Percentiles rank a stretch among this genome's conserved stretches.
These are phyloP conservation scores for Eupsilia transversa DNA, from an alignment of 2,888 invertebrate genomes.

Conservation along the genomic window DNA sequence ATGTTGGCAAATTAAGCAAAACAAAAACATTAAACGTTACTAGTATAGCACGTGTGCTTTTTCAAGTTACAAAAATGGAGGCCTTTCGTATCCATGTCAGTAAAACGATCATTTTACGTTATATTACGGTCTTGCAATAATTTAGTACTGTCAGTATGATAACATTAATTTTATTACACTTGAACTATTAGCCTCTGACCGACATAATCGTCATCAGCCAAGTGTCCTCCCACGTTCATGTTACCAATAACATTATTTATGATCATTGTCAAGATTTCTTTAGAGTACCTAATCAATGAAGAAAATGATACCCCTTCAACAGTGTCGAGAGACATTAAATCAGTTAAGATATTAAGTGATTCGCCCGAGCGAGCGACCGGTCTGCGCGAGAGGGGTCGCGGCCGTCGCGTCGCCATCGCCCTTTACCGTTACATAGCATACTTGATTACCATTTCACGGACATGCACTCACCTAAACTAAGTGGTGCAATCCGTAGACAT, in stretches of 20 bases:
- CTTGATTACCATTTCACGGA: conserved; percentile 57
- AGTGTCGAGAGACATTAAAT: conserved; percentile 41
- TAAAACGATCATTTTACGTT: conserved; percentile 6
- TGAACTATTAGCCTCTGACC: conserved; percentile 64
- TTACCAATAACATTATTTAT: conserved; percentile 44
- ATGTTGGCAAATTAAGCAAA: not conserved
- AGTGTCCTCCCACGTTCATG: conserved; percentile 45
- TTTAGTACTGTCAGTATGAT: conserved; percentile 49
- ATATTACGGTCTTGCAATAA: conserved; percentile 19
- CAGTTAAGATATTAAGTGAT: conserved; percentile 47
- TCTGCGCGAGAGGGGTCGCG: conserved; percentile 17
- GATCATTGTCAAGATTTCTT: conserved; percentile 22
- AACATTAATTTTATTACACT: conserved; percentile 57
- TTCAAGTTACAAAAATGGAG: not conserved
- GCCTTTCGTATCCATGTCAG: not conserved
- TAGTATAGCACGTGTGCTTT: conserved; percentile 21
- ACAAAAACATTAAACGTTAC: too few species aligned
- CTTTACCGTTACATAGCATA: conserved; percentile 61
- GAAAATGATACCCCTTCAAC: conserved; percentile 4
- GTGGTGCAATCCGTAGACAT: conserved; percentile 66
- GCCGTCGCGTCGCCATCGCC: conserved; percentile 39
- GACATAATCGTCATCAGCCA: conserved; percentile 46
- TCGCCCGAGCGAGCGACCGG: conserved; percentile 20
- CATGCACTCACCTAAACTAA: conserved; percentile 58
- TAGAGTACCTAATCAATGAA: not conserved